Percentiles rank a stretch among this genome's conserved stretches.
Evolutionary conservation across 2,888 invertebrate genomes (phyloP).

Genomic region (Melinopterus prodromus): DNA sequence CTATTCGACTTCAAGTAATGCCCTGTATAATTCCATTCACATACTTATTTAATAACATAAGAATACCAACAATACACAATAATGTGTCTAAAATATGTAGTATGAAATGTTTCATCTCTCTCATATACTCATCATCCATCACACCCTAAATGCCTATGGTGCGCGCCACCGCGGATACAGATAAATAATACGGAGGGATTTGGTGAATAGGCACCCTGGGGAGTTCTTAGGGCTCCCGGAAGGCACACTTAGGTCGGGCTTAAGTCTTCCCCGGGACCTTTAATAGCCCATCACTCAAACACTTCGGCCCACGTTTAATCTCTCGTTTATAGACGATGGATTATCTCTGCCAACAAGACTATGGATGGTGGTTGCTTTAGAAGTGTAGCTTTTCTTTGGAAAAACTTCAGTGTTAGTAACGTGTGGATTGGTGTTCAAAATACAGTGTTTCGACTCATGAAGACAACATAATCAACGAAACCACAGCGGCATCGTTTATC

Average conservation of each 20-base stretch:
- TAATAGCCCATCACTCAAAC: constrained; percentile 50
- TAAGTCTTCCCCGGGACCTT: constrained; percentile 46
- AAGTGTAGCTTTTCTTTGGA: not conserved
- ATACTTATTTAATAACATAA: too few species aligned
- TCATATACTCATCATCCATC: not conserved
- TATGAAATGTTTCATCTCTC: not conserved
- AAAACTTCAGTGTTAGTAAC: not conserved
- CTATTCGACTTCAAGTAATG: too few species aligned
- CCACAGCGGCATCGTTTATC: too few species aligned
- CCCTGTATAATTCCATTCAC: too few species aligned
- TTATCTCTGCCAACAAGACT: constrained; percentile 24
- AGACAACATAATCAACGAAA: too few species aligned
- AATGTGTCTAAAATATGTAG: too few species aligned
- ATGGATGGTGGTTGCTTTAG: not conserved
- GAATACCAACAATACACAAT: too few species aligned
- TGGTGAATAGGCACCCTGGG: constrained; percentile 61
- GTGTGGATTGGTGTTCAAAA: too few species aligned
- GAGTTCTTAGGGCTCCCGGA: constrained; percentile 42
- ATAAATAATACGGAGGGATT: not conserved
- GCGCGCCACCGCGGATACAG: not conserved
- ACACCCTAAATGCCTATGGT: not conserved
- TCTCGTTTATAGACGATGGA: constrained; percentile 38
- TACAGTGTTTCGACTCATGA: too few species aligned
- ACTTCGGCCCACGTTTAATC: constrained; percentile 47
- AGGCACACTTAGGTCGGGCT: constrained; percentile 40